phyloP scores from a whole-genome alignment of 2,888 invertebrate species.

The Morpho deidamia region DNA sequence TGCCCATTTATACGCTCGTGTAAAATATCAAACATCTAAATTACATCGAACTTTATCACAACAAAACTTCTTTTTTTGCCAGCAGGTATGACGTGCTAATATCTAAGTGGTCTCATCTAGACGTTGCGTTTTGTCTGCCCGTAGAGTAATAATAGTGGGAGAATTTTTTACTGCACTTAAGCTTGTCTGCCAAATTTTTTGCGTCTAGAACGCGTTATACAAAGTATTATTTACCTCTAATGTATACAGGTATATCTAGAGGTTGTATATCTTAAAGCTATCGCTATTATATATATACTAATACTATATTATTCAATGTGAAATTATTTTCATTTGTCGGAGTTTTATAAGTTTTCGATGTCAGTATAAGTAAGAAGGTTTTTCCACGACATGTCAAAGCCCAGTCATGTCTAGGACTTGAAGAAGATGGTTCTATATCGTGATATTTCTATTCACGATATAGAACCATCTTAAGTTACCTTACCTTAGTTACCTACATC shows the following conservation, averaged over 20 bases:
- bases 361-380: too few relatives aligned
- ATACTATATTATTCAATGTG: too few relatives aligned
- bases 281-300: too few relatives aligned
- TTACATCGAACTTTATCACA: neutral
- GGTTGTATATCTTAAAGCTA: neutral
- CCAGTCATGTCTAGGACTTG: too few relatives aligned
- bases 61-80: constrained; percentile 7
- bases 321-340: too few relatives aligned
- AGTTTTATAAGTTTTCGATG: too few relatives aligned
- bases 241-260: neutral
- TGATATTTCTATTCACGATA: too few relatives aligned
- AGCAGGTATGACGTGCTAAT: constrained; percentile 8
- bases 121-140: constrained; percentile 15
- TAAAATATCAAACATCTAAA: neutral
- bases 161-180: constrained; percentile 21
- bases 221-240: constrained; percentile 10
- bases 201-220: constrained; percentile 9
- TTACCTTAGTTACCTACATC: too few relatives aligned
- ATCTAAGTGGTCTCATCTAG: constrained; percentile 12
- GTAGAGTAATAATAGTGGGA: constrained; percentile 19
- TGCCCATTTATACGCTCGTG: neutral
- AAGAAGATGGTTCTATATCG: too few relatives aligned
- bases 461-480: too few relatives aligned
- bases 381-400: too few relatives aligned
- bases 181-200: constrained; percentile 24